Base-by-base conservation (phyloP, 2,888 invertebrate genomes). In the Drosophila kuntzei region DNA sequence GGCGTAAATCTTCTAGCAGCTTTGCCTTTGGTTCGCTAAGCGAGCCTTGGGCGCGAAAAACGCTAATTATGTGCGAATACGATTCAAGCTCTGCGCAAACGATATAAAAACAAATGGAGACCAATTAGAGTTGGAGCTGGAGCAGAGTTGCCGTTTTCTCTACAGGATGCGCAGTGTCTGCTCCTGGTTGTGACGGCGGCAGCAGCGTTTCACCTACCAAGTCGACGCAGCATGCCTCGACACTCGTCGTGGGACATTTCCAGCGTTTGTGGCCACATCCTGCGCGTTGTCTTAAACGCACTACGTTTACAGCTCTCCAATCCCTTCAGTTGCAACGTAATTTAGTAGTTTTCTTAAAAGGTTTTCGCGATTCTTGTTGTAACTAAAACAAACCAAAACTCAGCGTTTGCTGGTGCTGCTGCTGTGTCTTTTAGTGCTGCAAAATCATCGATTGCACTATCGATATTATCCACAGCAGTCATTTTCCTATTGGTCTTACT, bases 41-140 rank as follows among this genome's bases (percentile, higher is more conserved):
- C 90, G 96, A 95, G 80, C 98, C 98, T 93, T 98, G 98, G 87
- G 98, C 98, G 93, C 98, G 95, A 91, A 98, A 95, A 86, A 97
- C 98, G 90, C 96, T 96, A 67, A 98, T 95, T 92, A 98, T 94
- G 92, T 95, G 95, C 89, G 97, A 95, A 94, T 98, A 98, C 79
- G 98, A 97, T 93, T 98, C 97, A 92, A 98, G 93, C 94, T 98
- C 97, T 97, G 92, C 12, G 29, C 32, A 37, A 61, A 63, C 27
- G 32, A 73, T 34, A 61, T 1, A 54, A n/a, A 70, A 76, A 76
- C 18, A 57, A 64, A 64, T n/a, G n/a, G 25, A 47, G 6, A 34
- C 7, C 20, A 41, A 44, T 67, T 53, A 60, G 18, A 34, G n/a
- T n/a, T 43, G 43, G 5, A 39, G 7, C 36, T 46, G 16, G 53